phyloP scores from a whole-genome alignment of 2,113 vertebrate genomes.

The Egretta garzetta region DNA sequence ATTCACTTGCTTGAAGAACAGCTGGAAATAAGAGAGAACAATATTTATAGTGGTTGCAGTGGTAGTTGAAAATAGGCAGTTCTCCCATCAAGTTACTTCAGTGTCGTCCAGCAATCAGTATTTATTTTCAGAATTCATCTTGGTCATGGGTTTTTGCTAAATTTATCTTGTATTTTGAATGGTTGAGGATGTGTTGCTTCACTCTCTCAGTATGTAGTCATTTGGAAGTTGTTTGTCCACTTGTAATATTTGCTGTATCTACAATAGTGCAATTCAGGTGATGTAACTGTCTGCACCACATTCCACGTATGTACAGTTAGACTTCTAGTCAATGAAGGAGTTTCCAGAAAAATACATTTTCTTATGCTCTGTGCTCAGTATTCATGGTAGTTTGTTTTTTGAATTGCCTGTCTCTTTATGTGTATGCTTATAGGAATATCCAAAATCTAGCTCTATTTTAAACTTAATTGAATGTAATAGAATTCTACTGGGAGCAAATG shows the following conservation, averaged over 20 bases:
- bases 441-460: neutral
- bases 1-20: slow-evolving; percentile 47
- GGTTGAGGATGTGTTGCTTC: neutral
- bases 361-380: neutral
- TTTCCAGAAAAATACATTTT: neutral
- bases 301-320: neutral
- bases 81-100: neutral
- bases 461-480: neutral
- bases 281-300: neutral
- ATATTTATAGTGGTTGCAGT: neutral
- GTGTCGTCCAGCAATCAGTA: neutral
- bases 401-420: neutral
- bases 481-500: neutral
- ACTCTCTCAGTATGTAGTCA: neutral
- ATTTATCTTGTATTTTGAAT: neutral
- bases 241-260: neutral
- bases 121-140: neutral
- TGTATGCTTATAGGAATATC: neutral
- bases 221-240: neutral
- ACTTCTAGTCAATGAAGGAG: neutral
- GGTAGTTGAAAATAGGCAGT: neutral
- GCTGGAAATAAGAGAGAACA: slow-evolving; percentile 46
- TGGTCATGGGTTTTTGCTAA: neutral
- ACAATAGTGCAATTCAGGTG: neutral
- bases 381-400: neutral